phyloP scores from a whole-genome alignment of 2,888 invertebrate species.

The Cepaea hortensis region DNA sequence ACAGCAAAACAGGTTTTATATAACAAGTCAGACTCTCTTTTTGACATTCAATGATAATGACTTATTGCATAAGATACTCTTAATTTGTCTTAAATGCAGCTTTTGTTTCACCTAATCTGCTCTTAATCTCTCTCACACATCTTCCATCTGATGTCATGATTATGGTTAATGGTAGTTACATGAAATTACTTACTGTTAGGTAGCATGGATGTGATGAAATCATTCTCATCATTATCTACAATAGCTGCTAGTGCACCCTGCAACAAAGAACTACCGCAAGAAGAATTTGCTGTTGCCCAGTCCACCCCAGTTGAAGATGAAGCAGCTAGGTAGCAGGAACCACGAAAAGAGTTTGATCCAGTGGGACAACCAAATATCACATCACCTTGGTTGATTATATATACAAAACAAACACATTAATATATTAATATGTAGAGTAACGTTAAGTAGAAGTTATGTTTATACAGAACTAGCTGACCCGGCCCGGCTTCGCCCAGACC shows the following conservation, averaged over 20 bases:
- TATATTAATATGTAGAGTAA: not conserved
- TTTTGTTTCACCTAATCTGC: no score
- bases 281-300: slow-evolving; percentile 53
- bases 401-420: not conserved
- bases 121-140: no score
- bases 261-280: slow-evolving; percentile 56
- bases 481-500: no score
- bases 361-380: slow-evolving; percentile 57
- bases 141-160: no score
- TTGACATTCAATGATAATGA: no score
- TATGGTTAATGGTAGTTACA: no score
- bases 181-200: slow-evolving; percentile 52
- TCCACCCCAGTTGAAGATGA: slow-evolving; percentile 46
- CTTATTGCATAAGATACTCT: no score
- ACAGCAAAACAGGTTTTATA: no score
- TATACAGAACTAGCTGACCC: no score
- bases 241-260: slow-evolving; percentile 59
- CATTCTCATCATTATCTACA: slow-evolving; percentile 56
- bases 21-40: no score
- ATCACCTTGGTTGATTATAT: slow-evolving; percentile 47
- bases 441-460: not conserved
- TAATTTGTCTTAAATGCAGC: no score
- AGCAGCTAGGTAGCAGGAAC: slow-evolving; percentile 51
- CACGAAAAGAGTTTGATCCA: slow-evolving; percentile 47
- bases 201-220: slow-evolving; percentile 59